Evolutionary conservation across 1,140 invertebrate species (phyloP).

Genomic region (Andrena cerasifolii): DNA sequence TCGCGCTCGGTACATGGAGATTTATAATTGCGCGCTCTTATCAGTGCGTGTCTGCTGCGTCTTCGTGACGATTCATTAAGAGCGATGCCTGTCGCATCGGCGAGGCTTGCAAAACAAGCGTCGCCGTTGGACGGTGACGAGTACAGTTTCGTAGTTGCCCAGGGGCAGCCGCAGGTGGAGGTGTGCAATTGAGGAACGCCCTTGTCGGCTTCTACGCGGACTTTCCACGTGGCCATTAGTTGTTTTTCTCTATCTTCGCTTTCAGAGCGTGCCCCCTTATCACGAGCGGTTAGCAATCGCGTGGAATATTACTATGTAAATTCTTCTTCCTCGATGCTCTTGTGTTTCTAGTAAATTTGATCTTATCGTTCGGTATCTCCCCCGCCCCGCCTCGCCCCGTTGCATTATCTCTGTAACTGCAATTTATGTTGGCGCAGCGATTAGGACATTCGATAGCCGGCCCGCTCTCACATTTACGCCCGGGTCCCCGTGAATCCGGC

Average conservation of each 20-base stretch:
- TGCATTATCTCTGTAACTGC: background rate
- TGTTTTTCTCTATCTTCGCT: slow-evolving; percentile 25
- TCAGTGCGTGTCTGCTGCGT: background rate
- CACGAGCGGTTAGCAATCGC: slow-evolving; percentile 18
- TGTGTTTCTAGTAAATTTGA: slow-evolving; percentile 9
- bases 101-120: background rate
- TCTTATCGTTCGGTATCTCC: slow-evolving; percentile 17
- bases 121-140: background rate
- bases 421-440: background rate
- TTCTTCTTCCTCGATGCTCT: slow-evolving; percentile 6
- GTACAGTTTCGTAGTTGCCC: background rate
- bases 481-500: no score
- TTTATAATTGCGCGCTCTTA: slow-evolving; percentile 23
- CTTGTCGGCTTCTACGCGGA: background rate
- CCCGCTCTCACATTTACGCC: no score
- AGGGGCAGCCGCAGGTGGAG: background rate
- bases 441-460: background rate
- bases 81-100: background rate
- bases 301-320: slow-evolving; percentile 50
- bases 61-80: slow-evolving; percentile 16
- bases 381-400: background rate
- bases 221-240: slow-evolving; percentile 1
- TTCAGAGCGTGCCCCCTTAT: slow-evolving; percentile 21
- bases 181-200: background rate
- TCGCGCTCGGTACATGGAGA: slow-evolving; percentile 5